phyloP scores from a whole-genome alignment of 2,888 invertebrate genomes.

The Anthrax anthrax region DNA sequence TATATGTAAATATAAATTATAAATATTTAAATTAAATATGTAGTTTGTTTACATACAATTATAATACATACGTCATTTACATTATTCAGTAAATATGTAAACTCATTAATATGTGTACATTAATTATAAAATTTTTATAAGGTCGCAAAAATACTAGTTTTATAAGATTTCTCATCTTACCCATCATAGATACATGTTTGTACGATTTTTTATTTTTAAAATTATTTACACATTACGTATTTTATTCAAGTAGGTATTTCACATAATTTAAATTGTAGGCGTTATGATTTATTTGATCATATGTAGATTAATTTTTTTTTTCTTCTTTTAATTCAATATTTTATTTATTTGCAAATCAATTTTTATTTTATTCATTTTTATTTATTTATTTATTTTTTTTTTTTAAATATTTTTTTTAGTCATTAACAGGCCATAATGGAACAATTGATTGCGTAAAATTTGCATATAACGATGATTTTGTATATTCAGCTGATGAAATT shows the following conservation, averaged over 20 bases:
- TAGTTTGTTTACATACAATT: background rate
- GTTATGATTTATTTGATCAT: background rate
- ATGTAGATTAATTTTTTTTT: background rate
- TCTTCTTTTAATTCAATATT: background rate
- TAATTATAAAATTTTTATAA: background rate
- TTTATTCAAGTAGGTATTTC: too few species aligned
- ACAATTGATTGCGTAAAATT: constrained; percentile 91
- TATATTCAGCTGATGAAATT: constrained; percentile 86
- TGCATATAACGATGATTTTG: constrained; percentile 85
- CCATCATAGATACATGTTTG: too few species aligned
- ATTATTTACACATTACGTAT: too few species aligned
- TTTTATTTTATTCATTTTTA: background rate
- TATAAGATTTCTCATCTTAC: too few species aligned
- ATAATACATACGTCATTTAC: background rate
- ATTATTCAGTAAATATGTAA: background rate
- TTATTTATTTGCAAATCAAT: background rate
- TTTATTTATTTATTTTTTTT: background rate
- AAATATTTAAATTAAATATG: background rate
- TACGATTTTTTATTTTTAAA: too few species aligned
- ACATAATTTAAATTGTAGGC: background rate
- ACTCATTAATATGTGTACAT: background rate
- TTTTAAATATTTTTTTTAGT: constrained; percentile 38
- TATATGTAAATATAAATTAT: too few species aligned
- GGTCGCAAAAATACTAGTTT: background rate
- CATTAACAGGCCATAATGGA: constrained; percentile 84